A percentile compares a stretch with the other conserved stretches of the same genome.
phyloP scores from a whole-genome alignment of 2,113 vertebrate genomes.

The Athene cunicularia region DNA sequence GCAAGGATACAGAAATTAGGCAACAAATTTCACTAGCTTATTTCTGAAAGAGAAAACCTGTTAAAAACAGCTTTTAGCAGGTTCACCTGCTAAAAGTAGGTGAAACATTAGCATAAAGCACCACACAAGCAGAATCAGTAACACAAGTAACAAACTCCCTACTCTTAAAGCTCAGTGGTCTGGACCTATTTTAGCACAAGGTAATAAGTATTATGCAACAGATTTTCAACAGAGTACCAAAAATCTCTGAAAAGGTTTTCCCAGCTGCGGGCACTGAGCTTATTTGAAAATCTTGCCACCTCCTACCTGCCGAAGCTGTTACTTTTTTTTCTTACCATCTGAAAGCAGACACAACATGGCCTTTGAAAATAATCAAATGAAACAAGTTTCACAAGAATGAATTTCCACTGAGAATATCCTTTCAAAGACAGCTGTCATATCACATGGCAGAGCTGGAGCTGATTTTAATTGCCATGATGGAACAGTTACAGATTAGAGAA shows the following conservation, averaged over 20 bases:
- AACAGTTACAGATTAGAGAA: not conserved
- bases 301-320: not conserved
- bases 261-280: not conserved
- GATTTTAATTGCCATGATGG: constrained; percentile 10
- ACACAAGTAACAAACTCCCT: not conserved
- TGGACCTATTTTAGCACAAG: not conserved
- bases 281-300: not conserved
- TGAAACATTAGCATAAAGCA: not conserved
- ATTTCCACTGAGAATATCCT: constrained; percentile 17
- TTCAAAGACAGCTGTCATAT: constrained; percentile 24
- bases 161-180: not conserved
- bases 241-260: not conserved
- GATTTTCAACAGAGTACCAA: not conserved
- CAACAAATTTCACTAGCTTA: not conserved
- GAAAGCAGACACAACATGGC: not conserved
- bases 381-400: not conserved
- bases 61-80: not conserved
- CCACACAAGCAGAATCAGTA: not conserved
- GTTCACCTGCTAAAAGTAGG: not conserved
- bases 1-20: not conserved
- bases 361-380: not conserved
- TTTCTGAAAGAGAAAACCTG: not conserved
- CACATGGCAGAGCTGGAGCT: not conserved
- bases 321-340: not conserved
- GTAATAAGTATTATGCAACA: not conserved